Base-by-base conservation (phyloP, 2,797 vertebrate genomes). In the Pangasius mekongensis region DNA sequence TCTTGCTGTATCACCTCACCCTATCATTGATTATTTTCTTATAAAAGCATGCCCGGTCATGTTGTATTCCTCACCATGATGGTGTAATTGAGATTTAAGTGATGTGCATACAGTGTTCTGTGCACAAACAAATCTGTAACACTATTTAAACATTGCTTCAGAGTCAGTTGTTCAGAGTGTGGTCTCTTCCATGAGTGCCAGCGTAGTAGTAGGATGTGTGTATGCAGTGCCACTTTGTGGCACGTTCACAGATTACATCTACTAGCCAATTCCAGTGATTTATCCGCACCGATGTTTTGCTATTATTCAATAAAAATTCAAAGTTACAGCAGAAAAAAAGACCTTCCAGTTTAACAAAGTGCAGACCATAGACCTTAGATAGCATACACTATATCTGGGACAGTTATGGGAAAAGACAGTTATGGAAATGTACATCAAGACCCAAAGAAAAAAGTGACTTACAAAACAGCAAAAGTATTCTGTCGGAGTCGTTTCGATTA, bases 381-480 rank as follows among this genome's bases (percentile, higher is more conserved):
- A 33, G 64, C n/a, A 33, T 33, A 67, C 14, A 33, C n/a, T 67
- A n/a, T n/a, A n/a, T 30, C 58, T 24, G 5, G 27, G 64, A 3
- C 33, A 30, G 27, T 9, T 33, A 78, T 78, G 7, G 3, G 9
- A 80, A 56, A 3, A 56, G 16, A 27, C 6, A 1, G 2, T 43
- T 47, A 49, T 76, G 5, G 47, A 0, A 73, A 73, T 73, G 8
- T 43, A 43, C 47, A 76, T 76, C 11, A 76, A n/a, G 24, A 24
- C 20, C 10, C 8, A 14, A 76, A 83, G 13, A 49, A 33, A 52
- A 71, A 10, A 47, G 10, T 56, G 58, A 88, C 81, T 84, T 85
- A 91, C 87, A 85, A 54, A 91, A 89, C 27, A 88, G 39, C 39
- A 88, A 82, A 62, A 91, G 24, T 0, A 74, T 0, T 11, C 60